phyloP scores from a whole-genome alignment of 2,113 vertebrate genomes.

The Dasypus novemcinctus region DNA sequence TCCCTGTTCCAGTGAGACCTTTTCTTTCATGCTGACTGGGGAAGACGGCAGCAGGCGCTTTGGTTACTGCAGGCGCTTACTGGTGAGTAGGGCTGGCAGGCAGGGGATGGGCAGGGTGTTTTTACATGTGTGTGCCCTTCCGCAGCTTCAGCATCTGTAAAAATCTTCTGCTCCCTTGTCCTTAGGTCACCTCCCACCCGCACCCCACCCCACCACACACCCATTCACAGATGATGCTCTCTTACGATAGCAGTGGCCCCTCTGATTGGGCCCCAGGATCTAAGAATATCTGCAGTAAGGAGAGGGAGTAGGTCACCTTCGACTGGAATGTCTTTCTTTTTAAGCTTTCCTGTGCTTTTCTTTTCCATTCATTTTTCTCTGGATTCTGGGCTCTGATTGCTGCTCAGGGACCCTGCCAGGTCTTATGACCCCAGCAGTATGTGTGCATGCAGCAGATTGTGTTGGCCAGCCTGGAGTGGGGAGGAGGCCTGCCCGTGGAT shows the following conservation, averaged over 20 bases:
- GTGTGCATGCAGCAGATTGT: background rate
- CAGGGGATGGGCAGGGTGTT: background rate
- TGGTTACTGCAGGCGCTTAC: constrained; percentile 96
- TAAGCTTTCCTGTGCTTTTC: background rate
- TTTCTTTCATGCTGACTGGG: constrained; percentile 99
- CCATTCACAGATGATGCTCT: background rate
- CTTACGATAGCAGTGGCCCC: background rate
- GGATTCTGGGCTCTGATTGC: background rate
- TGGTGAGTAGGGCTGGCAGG: constrained; percentile 88
- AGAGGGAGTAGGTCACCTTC: background rate
- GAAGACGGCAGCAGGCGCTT: constrained; percentile 98
- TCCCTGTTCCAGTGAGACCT: constrained; percentile 92
- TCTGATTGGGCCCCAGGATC: background rate
- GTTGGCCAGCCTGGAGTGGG: background rate
- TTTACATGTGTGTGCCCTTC: background rate
- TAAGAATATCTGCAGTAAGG: background rate
- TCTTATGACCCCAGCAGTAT: background rate
- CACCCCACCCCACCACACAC: background rate
- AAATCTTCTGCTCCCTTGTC: background rate
- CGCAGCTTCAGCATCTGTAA: background rate
- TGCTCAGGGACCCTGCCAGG: background rate
- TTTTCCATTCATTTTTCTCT: background rate
- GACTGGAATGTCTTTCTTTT: background rate
- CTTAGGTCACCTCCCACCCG: background rate
- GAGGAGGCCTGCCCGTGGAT: background rate